Percentiles rank a stretch among this genome's conserved stretches.
Evolutionary conservation across 1,140 invertebrate genomes (phyloP).

Genomic region (Reticulitermes speratus): DNA sequence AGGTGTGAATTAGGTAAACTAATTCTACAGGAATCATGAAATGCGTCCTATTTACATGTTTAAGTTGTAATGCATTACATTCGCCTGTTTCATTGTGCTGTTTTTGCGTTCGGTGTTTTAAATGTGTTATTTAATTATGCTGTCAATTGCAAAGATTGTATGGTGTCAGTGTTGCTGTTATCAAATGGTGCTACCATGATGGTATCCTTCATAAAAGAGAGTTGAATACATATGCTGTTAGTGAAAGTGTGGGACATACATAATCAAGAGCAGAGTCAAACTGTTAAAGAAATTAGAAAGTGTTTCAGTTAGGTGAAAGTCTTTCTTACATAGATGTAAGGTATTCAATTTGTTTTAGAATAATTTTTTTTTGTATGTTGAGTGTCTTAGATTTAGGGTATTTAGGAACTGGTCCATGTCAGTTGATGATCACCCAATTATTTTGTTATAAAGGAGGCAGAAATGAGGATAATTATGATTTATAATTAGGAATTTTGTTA

Average conservation of each 20-base stretch:
- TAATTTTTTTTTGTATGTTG: too few species aligned
- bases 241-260: slow-evolving; percentile 11
- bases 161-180: background rate
- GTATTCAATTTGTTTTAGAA: background rate
- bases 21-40: slow-evolving; percentile 8
- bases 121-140: background rate
- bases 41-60: background rate
- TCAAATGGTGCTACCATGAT: too few species aligned
- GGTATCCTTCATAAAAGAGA: too few species aligned
- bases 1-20: slow-evolving; percentile 35
- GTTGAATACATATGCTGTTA: background rate
- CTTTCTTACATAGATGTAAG: background rate
- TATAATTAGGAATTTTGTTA: too few species aligned
- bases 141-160: background rate
- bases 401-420: too few species aligned
- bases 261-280: background rate
- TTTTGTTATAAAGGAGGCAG: too few species aligned
- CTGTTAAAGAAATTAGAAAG: background rate
- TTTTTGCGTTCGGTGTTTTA: background rate
- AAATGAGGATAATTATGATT: too few species aligned
- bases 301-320: background rate
- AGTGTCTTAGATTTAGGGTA: too few species aligned
- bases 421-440: too few species aligned
- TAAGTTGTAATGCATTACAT: background rate
- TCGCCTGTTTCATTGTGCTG: background rate